Conservation (phyloP, 92 coral and sea anemone species). For the Epizoanthus ramosus region DNA sequence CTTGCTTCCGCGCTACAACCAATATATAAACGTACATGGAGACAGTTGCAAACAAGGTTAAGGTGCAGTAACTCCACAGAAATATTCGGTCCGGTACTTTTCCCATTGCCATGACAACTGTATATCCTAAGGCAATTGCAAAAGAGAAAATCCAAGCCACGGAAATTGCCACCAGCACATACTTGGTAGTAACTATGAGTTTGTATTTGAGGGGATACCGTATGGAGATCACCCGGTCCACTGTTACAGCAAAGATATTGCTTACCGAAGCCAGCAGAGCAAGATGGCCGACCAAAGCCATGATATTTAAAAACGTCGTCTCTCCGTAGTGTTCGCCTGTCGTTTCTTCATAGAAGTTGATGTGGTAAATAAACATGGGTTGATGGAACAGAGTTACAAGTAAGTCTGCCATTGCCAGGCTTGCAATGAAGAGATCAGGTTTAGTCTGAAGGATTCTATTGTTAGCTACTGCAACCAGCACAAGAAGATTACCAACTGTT, state of each 20-base stretch:
- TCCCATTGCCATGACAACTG: neutral
- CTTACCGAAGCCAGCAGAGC: conserved; percentile 57
- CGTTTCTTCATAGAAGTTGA: conserved; percentile 15
- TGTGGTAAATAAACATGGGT: conserved; percentile 43
- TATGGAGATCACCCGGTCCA: conserved; percentile 54
- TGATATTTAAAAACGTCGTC: conserved; percentile 15
- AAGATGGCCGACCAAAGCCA: conserved; percentile 27
- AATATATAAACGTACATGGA: conserved; percentile 39
- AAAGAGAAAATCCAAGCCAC: conserved; percentile 36
- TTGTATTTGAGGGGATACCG: conserved; percentile 46
- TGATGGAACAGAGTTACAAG: conserved; percentile 44
- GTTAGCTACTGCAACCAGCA: conserved; percentile 23
- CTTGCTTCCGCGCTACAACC: conserved; percentile 35
- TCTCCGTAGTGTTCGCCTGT: conserved; percentile 9
- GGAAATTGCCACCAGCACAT: conserved; percentile 16
- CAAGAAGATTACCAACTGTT: conserved; percentile 50
- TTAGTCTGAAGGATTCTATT: conserved; percentile 36
- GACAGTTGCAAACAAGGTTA: conserved; percentile 17
- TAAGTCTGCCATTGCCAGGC: conserved; percentile 54
- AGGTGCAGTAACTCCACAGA: conserved; percentile 41
- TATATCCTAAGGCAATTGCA: neutral
- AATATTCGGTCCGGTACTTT: neutral
- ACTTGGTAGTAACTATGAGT: conserved; percentile 22
- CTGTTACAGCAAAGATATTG: conserved; percentile 50
- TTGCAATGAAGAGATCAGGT: conserved; percentile 51